Conservation (phyloP, 2,113 vertebrate species). For the Dryoscopus gambensis region DNA sequence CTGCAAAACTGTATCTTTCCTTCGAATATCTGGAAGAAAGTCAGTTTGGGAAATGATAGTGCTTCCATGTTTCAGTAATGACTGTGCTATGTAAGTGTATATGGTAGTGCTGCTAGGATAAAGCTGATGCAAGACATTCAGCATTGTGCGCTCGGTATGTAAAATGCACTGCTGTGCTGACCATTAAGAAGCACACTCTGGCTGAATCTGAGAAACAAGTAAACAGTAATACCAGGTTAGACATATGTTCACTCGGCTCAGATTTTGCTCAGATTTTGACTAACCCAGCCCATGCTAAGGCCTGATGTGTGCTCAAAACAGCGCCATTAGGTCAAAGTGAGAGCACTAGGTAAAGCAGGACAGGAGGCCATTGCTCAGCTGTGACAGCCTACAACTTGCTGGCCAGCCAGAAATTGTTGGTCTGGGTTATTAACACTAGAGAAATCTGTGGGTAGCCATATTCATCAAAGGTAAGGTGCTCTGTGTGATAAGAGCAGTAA, state of each 20-base stretch:
- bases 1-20: background rate
- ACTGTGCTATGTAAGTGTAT: accelerated
- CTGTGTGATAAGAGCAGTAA: background rate
- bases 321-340: background rate
- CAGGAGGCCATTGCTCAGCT: background rate
- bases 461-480: background rate
- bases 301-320: background rate
- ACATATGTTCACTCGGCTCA: background rate
- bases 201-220: background rate
- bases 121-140: background rate
- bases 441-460: background rate
- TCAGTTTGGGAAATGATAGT: background rate
- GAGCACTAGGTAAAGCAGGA: background rate
- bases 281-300: background rate
- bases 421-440: background rate
- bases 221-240: background rate
- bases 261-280: background rate
- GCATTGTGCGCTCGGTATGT: background rate
- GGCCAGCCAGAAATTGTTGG: background rate
- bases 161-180: background rate
- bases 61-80: background rate
- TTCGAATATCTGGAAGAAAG: background rate
- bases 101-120: background rate
- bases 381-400: background rate
- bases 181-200: background rate